Conservation (phyloP, 2,888 invertebrate genomes). For the Hesperia comma region DNA sequence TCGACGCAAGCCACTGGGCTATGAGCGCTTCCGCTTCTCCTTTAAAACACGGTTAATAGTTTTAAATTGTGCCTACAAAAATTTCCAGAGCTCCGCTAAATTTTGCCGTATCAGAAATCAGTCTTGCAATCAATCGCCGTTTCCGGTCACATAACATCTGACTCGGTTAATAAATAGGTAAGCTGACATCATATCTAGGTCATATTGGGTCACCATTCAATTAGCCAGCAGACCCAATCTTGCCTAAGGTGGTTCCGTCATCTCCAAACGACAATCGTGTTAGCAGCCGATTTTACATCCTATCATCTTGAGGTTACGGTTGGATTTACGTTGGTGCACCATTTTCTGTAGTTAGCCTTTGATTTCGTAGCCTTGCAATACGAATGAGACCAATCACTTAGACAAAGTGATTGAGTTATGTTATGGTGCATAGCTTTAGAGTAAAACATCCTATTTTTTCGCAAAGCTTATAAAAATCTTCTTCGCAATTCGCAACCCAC, state of each 20-base stretch:
- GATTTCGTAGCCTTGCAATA: conserved; percentile 70
- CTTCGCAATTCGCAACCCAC: no score
- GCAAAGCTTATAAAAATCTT: no score
- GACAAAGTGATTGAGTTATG: conserved; percentile 78
- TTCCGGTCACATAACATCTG: conserved; percentile 8
- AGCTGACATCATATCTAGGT: conserved; percentile 59
- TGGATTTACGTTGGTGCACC: conserved; percentile 41
- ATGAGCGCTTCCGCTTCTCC: no score
- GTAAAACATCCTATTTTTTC: no score
- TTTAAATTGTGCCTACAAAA: neutral
- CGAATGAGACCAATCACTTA: conserved; percentile 78
- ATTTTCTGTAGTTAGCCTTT: conserved; percentile 63
- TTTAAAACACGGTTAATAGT: neutral
- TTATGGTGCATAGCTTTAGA: conserved; percentile 46
- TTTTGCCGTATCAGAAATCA: neutral
- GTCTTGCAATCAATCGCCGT: conserved; percentile 9
- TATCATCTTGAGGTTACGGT: conserved; percentile 44
- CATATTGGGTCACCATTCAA: conserved; percentile 66
- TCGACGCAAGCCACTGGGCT: no score
- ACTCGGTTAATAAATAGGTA: conserved; percentile 11
- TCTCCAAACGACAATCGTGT: conserved; percentile 64
- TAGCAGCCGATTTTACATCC: conserved; percentile 44
- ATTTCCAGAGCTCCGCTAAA: neutral
- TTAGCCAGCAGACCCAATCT: conserved; percentile 70
- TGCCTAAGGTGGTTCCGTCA: conserved; percentile 64